A percentile compares a stretch with the other conserved stretches of the same genome.
phyloP scores from a whole-genome alignment of 2,797 vertebrate genomes.

The Amazona finschi region DNA sequence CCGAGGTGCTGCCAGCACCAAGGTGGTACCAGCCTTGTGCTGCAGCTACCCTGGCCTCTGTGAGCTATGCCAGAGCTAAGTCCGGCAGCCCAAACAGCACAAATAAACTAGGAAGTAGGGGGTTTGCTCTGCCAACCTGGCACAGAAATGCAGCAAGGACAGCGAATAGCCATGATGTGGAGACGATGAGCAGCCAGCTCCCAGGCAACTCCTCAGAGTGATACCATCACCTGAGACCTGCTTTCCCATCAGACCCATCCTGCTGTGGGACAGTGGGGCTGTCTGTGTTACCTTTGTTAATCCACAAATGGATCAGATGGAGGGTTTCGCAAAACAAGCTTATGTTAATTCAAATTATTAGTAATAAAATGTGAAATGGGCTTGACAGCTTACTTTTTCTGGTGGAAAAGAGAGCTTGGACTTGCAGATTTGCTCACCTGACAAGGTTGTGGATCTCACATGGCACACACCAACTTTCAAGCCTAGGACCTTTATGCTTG shows the following conservation, averaged over 20 bases:
- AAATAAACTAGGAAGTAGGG: not conserved
- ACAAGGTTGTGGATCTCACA: not conserved
- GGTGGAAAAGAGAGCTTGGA: not conserved
- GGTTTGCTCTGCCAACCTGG: not conserved
- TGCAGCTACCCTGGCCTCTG: not conserved
- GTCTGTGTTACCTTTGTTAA: not conserved
- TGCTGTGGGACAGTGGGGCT: not conserved
- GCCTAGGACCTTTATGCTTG: not conserved
- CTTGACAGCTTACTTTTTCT: not conserved
- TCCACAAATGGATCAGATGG: not conserved
- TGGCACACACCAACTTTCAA: not conserved
- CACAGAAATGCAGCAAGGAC: rapidly evolving
- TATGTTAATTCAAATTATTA: not conserved
- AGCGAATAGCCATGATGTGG: not conserved
- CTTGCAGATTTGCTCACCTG: not conserved
- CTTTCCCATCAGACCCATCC: not conserved
- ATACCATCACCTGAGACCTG: not conserved
- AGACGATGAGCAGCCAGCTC: not conserved
- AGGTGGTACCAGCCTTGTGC: rapidly evolving
- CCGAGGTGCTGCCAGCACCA: rapidly evolving
- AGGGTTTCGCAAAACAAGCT: not conserved
- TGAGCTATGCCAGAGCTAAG: rapidly evolving
- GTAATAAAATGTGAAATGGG: not conserved
- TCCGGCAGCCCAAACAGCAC: not conserved
- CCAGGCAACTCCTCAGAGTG: not conserved